These are phyloP conservation scores for Porites evermanni DNA, from an alignment of 92 coral and sea anemone species.

Conservation along the genomic window DNA sequence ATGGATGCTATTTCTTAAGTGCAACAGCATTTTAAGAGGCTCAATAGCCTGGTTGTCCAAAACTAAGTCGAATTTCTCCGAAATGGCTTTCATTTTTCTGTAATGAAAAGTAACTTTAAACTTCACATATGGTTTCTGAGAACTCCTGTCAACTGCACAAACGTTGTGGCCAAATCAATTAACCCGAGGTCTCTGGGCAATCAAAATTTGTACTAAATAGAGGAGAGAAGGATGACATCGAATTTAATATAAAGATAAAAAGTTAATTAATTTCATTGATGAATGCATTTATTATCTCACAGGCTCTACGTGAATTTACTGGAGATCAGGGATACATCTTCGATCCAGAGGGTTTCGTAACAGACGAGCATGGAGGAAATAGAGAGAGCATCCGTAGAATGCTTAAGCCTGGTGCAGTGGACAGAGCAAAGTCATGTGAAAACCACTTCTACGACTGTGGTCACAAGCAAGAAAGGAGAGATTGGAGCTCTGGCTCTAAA, in stretches of 20 bases:
- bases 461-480: conserved; percentile 32
- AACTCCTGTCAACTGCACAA: too few relatives aligned
- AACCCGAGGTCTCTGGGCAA: too few relatives aligned
- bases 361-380: conserved; percentile 54
- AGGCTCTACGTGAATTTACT: conserved; percentile 64
- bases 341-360: conserved; percentile 67
- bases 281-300: neutral
- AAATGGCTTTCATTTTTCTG: too few relatives aligned
- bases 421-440: conserved; percentile 68
- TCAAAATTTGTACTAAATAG: too few relatives aligned
- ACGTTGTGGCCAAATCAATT: too few relatives aligned
- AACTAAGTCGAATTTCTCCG: too few relatives aligned
- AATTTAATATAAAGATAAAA: neutral
- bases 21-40: too few relatives aligned
- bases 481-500: conserved; percentile 60
- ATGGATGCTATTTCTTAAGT: too few relatives aligned
- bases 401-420: conserved; percentile 47
- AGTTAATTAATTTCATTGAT: neutral
- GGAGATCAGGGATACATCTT: conserved; percentile 58
- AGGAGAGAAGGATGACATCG: too few relatives aligned
- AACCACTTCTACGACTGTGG: conserved; percentile 72
- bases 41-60: too few relatives aligned
- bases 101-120: too few relatives aligned
- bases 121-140: too few relatives aligned
- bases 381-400: conserved; percentile 47